A percentile compares a stretch with the other conserved stretches of the same genome.
These are phyloP conservation scores for Andricus grossulariae DNA, from an alignment of 1,140 invertebrate genomes.

Conservation along the genomic window DNA sequence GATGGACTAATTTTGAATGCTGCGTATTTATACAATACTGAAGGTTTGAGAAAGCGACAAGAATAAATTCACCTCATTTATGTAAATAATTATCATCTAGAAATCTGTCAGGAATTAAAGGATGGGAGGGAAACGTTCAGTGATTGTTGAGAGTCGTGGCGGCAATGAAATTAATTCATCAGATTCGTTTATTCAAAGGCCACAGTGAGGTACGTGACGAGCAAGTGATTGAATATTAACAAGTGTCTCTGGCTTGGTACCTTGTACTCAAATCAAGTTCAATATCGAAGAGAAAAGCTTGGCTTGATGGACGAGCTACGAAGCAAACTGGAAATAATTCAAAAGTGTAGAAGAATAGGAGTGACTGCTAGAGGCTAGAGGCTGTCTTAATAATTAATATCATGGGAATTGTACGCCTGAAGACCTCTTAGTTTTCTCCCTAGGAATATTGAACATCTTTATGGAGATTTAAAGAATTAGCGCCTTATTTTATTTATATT, in stretches of 20 bases:
- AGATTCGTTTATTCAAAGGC: constrained; percentile 28
- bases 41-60: too few relatives aligned
- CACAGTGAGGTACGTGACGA: constrained; percentile 12
- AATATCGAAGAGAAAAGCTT: background rate
- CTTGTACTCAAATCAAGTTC: constrained; percentile 7
- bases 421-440: constrained; percentile 8
- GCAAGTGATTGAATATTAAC: constrained; percentile 25
- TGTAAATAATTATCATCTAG: too few relatives aligned
- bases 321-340: background rate
- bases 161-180: constrained; percentile 22
- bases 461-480: too few relatives aligned
- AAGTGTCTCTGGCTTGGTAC: constrained; percentile 28
- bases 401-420: constrained; percentile 18
- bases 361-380: background rate
- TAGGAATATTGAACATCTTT: background rate
- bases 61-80: too few relatives aligned
- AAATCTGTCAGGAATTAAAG: too few relatives aligned
- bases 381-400: constrained; percentile 24
- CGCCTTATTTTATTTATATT: too few relatives aligned
- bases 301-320: constrained; percentile 15
- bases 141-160: background rate
- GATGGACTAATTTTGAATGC: too few relatives aligned
- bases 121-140: background rate
- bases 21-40: too few relatives aligned
- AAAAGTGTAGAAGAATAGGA: constrained; percentile 2